Evolutionary conservation across 2,888 invertebrate species (phyloP).

Genomic region (Eutolmus rufibarbis): DNA sequence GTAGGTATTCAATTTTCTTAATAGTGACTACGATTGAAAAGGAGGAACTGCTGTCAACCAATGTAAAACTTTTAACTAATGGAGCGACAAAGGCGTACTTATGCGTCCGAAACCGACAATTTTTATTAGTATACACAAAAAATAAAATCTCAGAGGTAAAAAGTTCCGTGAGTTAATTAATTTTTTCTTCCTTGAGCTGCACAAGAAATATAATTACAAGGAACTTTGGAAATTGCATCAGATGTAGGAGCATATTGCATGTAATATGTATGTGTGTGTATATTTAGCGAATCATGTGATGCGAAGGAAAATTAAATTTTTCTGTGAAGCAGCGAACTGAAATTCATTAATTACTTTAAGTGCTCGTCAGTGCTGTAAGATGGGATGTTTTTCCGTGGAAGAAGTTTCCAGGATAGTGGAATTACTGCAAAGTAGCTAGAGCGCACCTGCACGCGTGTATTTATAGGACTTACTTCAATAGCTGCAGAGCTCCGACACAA

Average conservation of each 20-base stretch:
- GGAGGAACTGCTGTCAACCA: not conserved
- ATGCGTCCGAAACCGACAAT: not conserved
- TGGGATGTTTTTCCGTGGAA: not conserved
- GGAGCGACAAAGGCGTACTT: not conserved
- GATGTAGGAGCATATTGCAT: not conserved
- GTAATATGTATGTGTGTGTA: not conserved
- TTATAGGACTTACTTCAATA: not conserved
- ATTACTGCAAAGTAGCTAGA: not conserved
- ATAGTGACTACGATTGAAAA: not conserved
- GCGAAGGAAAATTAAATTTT: not conserved
- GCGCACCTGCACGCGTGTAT: not conserved
- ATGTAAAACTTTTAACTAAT: not conserved
- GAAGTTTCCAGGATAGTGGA: not conserved
- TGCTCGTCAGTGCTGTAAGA: not conserved
- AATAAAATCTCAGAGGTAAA: not conserved
- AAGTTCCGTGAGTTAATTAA: not conserved
- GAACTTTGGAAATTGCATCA: not conserved
- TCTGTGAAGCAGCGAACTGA: not conserved
- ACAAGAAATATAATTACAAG: not conserved
- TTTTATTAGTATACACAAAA: not conserved
- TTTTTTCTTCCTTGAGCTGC: not conserved
- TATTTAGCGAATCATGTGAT: not conserved
- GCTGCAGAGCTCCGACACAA: not conserved
- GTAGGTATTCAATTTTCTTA: not conserved
- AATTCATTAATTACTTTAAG: not conserved